A percentile compares a stretch with the other conserved stretches of the same genome.
Evolutionary conservation across 2,888 invertebrate genomes (phyloP).

Genomic region (Pardosa pseudoannulata): DNA sequence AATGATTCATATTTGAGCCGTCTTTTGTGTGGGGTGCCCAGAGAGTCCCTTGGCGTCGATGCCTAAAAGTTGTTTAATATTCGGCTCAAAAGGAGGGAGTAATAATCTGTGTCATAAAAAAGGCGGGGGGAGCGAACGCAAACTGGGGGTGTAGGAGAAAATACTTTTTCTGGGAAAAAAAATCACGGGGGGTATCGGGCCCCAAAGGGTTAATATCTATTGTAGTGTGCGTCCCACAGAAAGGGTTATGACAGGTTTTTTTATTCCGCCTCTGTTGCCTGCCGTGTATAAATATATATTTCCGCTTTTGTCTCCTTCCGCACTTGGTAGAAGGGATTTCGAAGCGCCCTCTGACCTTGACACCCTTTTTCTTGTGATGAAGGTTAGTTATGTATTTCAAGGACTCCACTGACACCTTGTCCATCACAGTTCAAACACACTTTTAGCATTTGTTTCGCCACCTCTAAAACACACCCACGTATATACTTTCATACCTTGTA

Average conservation of each 20-base stretch:
- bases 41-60: neutral
- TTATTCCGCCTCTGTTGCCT: neutral
- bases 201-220: constrained; percentile 70
- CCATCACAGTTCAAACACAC: too few relatives aligned
- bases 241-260: constrained; percentile 70
- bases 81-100: constrained; percentile 19
- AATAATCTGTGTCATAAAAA: neutral
- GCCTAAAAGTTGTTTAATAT: constrained; percentile 38
- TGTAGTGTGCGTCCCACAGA: constrained; percentile 41
- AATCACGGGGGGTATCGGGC: constrained; percentile 38
- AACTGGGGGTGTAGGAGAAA: constrained; percentile 12
- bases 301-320: constrained; percentile 72
- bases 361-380: constrained; percentile 38
- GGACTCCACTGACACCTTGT: constrained; percentile 24
- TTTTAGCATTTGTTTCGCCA: too few relatives aligned
- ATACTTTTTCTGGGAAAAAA: constrained; percentile 3
- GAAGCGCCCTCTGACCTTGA: constrained; percentile 61
- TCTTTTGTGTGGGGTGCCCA: too few relatives aligned
- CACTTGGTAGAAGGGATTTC: constrained; percentile 45
- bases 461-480: too few relatives aligned
- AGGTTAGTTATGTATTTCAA: constrained; percentile 49
- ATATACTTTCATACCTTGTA: too few relatives aligned
- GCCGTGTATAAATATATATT: constrained; percentile 55
- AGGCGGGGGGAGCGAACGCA: neutral
- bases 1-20: too few relatives aligned